A percentile compares a stretch with the other conserved stretches of the same genome.
phyloP scores from a whole-genome alignment of 2,113 vertebrate species.

The Canis aureus region DNA sequence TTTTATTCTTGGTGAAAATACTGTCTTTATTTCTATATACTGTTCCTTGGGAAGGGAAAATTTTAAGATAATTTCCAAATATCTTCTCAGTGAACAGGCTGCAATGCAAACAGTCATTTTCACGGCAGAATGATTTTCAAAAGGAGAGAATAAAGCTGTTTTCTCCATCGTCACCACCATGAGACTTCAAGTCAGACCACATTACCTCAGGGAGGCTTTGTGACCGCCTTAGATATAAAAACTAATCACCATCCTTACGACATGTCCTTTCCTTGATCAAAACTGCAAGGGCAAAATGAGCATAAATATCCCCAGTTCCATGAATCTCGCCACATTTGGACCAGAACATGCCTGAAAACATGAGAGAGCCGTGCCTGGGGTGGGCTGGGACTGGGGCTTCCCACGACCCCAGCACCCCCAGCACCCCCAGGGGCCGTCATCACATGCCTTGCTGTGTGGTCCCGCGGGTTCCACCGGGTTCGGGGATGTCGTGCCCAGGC shows the following conservation, averaged over 20 bases:
- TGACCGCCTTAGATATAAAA: background rate
- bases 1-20: background rate
- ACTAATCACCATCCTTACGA: accelerated
- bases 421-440: background rate
- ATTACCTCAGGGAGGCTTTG: background rate
- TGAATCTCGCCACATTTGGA: accelerated
- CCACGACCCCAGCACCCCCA: accelerated
- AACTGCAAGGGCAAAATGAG: background rate
- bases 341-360: background rate
- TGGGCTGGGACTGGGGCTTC: background rate
- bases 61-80: background rate
- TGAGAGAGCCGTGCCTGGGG: too few species aligned
- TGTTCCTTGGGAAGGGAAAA: background rate
- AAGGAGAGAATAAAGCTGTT: background rate
- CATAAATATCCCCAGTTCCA: background rate
- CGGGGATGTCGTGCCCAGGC: too few species aligned
- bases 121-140: background rate
- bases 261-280: background rate
- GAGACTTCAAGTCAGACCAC: background rate
- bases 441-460: background rate
- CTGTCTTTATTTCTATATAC: background rate
- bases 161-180: background rate
- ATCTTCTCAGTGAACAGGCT: background rate
- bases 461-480: background rate
- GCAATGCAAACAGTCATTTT: background rate